Percentiles rank a stretch among this genome's conserved stretches.
Conservation (phyloP, 2,113 vertebrate species). For the Microcebus lehilahytsara region DNA sequence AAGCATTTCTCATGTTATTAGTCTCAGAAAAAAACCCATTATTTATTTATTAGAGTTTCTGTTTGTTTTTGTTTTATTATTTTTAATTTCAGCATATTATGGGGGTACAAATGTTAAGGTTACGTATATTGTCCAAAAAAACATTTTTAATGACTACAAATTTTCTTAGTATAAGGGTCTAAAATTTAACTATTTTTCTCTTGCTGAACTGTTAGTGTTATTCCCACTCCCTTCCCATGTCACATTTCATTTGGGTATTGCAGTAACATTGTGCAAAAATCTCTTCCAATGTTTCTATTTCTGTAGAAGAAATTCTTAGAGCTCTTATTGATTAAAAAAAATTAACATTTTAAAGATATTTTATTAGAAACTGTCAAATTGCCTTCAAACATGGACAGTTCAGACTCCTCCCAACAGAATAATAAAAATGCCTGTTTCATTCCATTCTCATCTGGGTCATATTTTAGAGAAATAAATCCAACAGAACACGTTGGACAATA, state of each 20-base stretch:
- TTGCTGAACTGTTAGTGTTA: background rate
- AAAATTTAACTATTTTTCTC: background rate
- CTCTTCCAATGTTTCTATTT: constrained; percentile 14
- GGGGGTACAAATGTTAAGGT: too few relatives aligned
- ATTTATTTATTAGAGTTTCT: too few relatives aligned
- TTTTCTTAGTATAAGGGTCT: background rate
- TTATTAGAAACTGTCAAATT: constrained; percentile 15
- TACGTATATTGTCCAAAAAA: too few relatives aligned
- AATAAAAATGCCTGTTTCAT: background rate
- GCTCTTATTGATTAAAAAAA: background rate
- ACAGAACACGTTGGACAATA: background rate
- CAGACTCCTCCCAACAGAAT: background rate
- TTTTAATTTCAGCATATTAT: too few relatives aligned
- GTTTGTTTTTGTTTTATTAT: too few relatives aligned
- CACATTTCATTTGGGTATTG: background rate
- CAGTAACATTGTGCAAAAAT: background rate
- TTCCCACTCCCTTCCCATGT: background rate
- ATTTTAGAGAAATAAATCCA: constrained; percentile 15
- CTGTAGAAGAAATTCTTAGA: background rate
- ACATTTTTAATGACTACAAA: background rate
- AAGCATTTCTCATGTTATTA: background rate
- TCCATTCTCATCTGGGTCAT: background rate
- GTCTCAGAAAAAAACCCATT: background rate
- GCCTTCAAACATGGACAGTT: background rate
- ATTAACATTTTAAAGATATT: background rate